These are phyloP conservation scores for Volucella inanis DNA, from an alignment of 2,888 invertebrate species.

Conservation along the genomic window DNA sequence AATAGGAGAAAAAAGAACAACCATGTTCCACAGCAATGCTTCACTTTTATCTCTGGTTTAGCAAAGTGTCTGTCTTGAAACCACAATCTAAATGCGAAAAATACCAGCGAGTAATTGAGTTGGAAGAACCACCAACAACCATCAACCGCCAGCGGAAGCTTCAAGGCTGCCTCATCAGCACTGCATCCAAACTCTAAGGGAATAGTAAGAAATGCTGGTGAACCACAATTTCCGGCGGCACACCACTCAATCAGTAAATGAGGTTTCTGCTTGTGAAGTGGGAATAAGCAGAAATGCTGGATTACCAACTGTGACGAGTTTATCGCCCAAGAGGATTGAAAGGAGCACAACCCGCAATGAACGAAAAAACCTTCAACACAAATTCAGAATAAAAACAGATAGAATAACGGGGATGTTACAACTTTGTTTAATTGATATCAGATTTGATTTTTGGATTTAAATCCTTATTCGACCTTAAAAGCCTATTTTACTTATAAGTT, in stretches of 20 bases:
- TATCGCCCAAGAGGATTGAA: slow-evolving; percentile 6
- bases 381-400: too few relatives aligned
- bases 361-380: too few relatives aligned
- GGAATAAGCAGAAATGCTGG: background rate
- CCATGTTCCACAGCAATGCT: slow-evolving; percentile 30
- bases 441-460: too few relatives aligned
- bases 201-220: slow-evolving; percentile 17
- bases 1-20: slow-evolving; percentile 3
- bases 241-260: slow-evolving; percentile 61
- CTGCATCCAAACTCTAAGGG: slow-evolving; percentile 5
- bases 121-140: slow-evolving; percentile 41
- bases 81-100: slow-evolving; percentile 50
- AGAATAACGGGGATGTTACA: too few relatives aligned
- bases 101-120: slow-evolving; percentile 51
- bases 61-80: slow-evolving; percentile 24
- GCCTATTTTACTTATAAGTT: too few relatives aligned
- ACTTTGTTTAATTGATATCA: too few relatives aligned
- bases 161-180: slow-evolving; percentile 16
- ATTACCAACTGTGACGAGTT: slow-evolving; percentile 32
- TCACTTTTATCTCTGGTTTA: slow-evolving; percentile 1
- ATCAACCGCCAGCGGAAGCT: background rate
- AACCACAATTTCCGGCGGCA: slow-evolving; percentile 56
- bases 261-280: slow-evolving; percentile 20
- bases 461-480: too few relatives aligned
- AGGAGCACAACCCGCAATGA: too few relatives aligned